A percentile compares a stretch with the other conserved stretches of the same genome.
Conservation (phyloP, 2,888 invertebrate genomes). For the Torymus aiolomorphi region DNA sequence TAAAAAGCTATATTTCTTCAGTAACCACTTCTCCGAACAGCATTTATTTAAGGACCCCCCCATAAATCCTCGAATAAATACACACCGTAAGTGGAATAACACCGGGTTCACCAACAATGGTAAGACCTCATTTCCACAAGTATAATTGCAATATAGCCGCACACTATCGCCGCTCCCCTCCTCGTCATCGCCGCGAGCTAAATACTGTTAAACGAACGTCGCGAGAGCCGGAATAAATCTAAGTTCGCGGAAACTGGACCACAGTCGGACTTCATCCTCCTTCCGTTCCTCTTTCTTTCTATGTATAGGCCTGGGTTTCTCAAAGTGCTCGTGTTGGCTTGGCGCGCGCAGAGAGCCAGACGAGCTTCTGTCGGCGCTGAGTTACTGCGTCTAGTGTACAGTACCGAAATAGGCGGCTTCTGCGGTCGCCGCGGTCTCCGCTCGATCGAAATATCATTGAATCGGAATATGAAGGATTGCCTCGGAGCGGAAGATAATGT, state of each 20-base stretch:
- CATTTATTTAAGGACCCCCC: slow-evolving; percentile 9
- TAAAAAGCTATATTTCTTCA: too few relatives aligned
- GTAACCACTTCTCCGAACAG: not conserved
- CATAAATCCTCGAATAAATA: slow-evolving; percentile 27
- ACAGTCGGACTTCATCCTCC: not conserved
- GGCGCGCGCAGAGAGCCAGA: slow-evolving; percentile 17
- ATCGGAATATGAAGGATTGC: too few relatives aligned
- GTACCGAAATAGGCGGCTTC: slow-evolving; percentile 21
- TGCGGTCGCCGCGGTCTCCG: too few relatives aligned
- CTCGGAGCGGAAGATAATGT: too few relatives aligned
- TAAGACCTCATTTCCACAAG: slow-evolving; percentile 39
- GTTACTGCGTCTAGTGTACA: not conserved
- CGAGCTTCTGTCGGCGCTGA: slow-evolving; percentile 1
- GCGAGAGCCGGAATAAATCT: not conserved
- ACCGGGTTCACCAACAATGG: slow-evolving; percentile 1
- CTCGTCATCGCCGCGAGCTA: not conserved
- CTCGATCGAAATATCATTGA: too few relatives aligned
- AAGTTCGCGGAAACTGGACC: slow-evolving; percentile 30
- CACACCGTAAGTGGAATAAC: slow-evolving; percentile 27
- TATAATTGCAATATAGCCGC: not conserved
- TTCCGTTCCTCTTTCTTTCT: slow-evolving; percentile 13
- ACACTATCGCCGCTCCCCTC: too few relatives aligned
- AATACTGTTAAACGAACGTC: not conserved
- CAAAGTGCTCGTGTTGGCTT: slow-evolving; percentile 24
- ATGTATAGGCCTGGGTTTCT: slow-evolving; percentile 33